Evolutionary conservation across 2,888 invertebrate species (phyloP).

Genomic region (Norana najaformis): DNA sequence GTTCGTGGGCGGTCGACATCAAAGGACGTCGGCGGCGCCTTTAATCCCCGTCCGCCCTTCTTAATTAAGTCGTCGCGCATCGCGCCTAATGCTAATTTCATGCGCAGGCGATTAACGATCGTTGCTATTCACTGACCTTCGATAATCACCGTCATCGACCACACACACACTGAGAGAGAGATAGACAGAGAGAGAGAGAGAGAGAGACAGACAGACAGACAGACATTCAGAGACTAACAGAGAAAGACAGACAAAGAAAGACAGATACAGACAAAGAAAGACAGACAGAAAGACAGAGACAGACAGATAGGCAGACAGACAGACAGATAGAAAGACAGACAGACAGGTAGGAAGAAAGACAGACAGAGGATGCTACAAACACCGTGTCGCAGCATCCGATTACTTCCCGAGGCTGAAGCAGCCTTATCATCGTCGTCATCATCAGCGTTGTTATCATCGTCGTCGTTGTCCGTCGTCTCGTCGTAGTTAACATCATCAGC

Average conservation of each 20-base stretch:
- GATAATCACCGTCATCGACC: background rate
- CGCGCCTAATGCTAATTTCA: slow-evolving; percentile 1
- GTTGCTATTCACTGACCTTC: background rate
- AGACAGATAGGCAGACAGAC: no score
- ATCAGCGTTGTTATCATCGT: background rate
- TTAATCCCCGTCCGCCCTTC: background rate
- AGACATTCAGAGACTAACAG: no score
- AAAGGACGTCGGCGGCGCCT: background rate
- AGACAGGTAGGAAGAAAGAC: background rate
- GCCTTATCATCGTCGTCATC: background rate
- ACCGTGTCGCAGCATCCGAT: no score
- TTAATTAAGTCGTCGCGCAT: slow-evolving; percentile 1
- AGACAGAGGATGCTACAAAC: background rate
- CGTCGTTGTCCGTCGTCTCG: background rate
- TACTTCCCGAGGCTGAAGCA: background rate
- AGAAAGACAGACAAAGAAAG: no score
- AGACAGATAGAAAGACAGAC: no score
- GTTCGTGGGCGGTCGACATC: slow-evolving; percentile 7
- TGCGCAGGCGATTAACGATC: background rate
- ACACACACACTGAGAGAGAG: background rate
- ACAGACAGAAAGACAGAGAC: no score
- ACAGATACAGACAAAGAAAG: no score
- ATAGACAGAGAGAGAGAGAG: background rate
- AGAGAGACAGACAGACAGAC: no score
- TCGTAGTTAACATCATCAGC: background rate